phyloP scores from a whole-genome alignment of 2,888 invertebrate genomes.

The Arge pagana region DNA sequence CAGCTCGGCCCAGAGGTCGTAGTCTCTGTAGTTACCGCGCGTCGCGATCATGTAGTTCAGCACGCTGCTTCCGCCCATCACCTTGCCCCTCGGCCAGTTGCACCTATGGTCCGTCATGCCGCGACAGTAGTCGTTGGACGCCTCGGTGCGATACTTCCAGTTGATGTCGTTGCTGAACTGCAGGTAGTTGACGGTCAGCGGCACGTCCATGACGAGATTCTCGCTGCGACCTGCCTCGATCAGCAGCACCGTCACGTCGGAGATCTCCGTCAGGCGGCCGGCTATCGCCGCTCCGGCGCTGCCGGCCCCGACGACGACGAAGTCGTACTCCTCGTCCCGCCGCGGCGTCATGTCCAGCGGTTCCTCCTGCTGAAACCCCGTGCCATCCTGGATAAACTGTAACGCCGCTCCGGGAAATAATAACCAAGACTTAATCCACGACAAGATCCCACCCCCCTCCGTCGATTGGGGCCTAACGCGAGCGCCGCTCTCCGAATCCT shows the following conservation, averaged over 20 bases:
- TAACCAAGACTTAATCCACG: too few relatives aligned
- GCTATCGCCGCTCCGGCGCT: conserved; percentile 57
- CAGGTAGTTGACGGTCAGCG: conserved; percentile 58
- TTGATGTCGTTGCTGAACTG: conserved; percentile 64
- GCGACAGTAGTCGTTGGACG: conserved; percentile 47
- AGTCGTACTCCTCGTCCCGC: conserved; percentile 61
- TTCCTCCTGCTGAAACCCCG: conserved; percentile 61
- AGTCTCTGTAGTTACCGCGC: conserved; percentile 60
- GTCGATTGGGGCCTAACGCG: too few relatives aligned
- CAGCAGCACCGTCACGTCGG: conserved; percentile 54
- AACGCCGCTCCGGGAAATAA: too few relatives aligned
- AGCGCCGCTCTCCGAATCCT: too few relatives aligned
- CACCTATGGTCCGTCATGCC: conserved; percentile 41
- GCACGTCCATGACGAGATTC: conserved; percentile 59
- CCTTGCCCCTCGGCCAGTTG: conserved; percentile 58
- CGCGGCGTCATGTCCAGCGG: conserved; percentile 60
- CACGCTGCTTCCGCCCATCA: conserved; percentile 61
- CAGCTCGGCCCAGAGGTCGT: conserved; percentile 59
- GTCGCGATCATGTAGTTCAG: conserved; percentile 64
- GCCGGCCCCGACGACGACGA: conserved; percentile 58
- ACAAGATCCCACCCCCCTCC: too few relatives aligned
- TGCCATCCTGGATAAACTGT: conserved; percentile 63
- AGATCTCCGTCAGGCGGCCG: conserved; percentile 57
- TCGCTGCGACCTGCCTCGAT: conserved; percentile 55
- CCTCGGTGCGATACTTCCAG: conserved; percentile 61